Percentiles rank a stretch among this genome's conserved stretches.
These are phyloP conservation scores for Ibycter americanus DNA, from an alignment of 2,797 vertebrate species.

Conservation along the genomic window DNA sequence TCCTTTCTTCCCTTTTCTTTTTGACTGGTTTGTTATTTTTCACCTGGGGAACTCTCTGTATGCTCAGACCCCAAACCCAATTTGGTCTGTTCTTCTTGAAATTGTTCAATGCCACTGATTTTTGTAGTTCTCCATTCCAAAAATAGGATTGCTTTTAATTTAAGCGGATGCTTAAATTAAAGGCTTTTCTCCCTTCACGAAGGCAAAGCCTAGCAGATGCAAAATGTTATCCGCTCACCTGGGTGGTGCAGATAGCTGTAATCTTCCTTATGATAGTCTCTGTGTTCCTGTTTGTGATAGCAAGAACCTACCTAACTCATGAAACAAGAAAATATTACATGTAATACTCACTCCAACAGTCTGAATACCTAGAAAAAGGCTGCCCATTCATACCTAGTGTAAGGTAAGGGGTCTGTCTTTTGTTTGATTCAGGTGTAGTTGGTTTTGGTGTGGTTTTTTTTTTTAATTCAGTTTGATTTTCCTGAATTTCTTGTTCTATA, in stretches of 20 bases:
- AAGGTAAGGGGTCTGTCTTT: not conserved
- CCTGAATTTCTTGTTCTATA: not conserved
- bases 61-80: not conserved
- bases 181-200: not conserved
- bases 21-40: not conserved
- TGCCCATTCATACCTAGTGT: not conserved
- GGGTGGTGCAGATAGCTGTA: not conserved
- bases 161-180: not conserved
- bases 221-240: not conserved
- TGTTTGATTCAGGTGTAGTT: not conserved
- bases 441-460: not conserved
- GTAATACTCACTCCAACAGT: not conserved
- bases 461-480: not conserved
- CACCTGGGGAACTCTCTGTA: not conserved
- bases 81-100: not conserved
- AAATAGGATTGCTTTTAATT: not conserved
- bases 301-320: not conserved
- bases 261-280: not conserved
- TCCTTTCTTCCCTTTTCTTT: not conserved
- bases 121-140: not conserved
- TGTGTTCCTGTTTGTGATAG: not conserved
- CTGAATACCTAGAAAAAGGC: not conserved
- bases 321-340: not conserved
- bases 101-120: not conserved
- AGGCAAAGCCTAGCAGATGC: not conserved